Base-by-base conservation (phyloP, 2,797 vertebrate genomes). In the Tinamus major region DNA sequence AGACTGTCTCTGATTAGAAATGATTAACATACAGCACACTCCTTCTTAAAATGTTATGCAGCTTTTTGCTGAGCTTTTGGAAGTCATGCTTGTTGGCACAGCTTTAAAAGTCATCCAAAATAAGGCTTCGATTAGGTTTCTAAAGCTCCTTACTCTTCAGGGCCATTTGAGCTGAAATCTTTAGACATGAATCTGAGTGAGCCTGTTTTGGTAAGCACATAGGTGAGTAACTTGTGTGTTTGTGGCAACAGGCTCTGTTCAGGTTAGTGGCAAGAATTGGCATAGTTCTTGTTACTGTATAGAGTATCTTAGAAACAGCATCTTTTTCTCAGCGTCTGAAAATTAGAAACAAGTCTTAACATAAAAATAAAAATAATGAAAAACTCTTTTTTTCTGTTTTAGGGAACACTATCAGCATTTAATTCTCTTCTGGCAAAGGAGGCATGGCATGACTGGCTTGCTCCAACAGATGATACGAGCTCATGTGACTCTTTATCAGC, bases 1-100 rank as follows among this genome's bases (percentile, higher is more conserved):
- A 91, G 81, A 87, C 74, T 80, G 48, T 87, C 78, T 94, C 78
- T 83, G 84, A 87, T 93, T 94, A 87, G 89, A 93, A 93, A 82
- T 96, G 1, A 90, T 85, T 95, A 93, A 92, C 75, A 46, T 81
- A 79, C 16, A 67, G 65, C 82, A 79, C 17, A n/a, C 62, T 94
- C 48, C 39, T 87, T 17, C 74, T 94, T 83, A 80, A 96, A 95
- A 67, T 58, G 69, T 53, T 81, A 17, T 24, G 2, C 64, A 48
- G 79, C 71, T 88, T 94, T 94, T 85, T 89, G 58, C 69, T 72
- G 41, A 93, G 69, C 44, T 85, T 11, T 68, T 88, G 72, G 51
- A 84, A 81, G 75, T 87, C 0, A 1, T 71, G 19, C 14, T 87
- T 83, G 10, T 92, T 94, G 90, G 62, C 72, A 49, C 6, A 64